Evolutionary conservation across 1,140 invertebrate species (phyloP).

Genomic region (Diuraphis noxia): DNA sequence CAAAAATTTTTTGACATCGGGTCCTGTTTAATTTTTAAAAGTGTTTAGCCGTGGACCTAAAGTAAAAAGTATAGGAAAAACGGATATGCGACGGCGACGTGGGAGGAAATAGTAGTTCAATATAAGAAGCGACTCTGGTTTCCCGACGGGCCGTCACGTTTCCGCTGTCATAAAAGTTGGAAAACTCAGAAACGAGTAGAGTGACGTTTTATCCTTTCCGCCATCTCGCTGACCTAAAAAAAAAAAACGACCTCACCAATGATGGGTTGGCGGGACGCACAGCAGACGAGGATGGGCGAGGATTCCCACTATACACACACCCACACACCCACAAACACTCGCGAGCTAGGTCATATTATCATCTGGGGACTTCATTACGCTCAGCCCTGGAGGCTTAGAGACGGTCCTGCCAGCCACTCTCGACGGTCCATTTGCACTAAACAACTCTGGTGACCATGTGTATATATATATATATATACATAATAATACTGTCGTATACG

Average conservation of each 20-base stretch:
- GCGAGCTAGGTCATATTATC: not conserved
- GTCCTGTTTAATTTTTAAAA: not conserved
- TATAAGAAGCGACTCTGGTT: constrained; percentile 10
- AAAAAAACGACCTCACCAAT: not conserved
- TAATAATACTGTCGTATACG: no score
- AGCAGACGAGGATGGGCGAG: not conserved
- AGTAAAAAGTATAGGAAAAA: not conserved
- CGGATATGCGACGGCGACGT: not conserved
- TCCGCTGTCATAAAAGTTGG: constrained; percentile 38
- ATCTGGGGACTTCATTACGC: constrained; percentile 48
- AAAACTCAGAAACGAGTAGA: not conserved
- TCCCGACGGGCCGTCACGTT: constrained; percentile 36
- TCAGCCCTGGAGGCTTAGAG: not conserved
- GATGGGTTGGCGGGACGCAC: not conserved
- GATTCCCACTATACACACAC: not conserved
- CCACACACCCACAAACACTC: no score
- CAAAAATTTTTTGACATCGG: not conserved
- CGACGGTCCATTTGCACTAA: constrained; percentile 29
- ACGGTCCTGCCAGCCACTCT: not conserved
- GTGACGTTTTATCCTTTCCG: constrained; percentile 41
- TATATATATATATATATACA: no score
- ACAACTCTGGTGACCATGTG: not conserved
- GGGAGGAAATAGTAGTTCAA: not conserved
- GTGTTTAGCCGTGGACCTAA: not conserved
- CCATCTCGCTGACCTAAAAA: not conserved